Percentiles rank a stretch among this genome's conserved stretches.
Evolutionary conservation across 2,888 invertebrate species (phyloP).

Genomic region (Stenolophus ochropezus): DNA sequence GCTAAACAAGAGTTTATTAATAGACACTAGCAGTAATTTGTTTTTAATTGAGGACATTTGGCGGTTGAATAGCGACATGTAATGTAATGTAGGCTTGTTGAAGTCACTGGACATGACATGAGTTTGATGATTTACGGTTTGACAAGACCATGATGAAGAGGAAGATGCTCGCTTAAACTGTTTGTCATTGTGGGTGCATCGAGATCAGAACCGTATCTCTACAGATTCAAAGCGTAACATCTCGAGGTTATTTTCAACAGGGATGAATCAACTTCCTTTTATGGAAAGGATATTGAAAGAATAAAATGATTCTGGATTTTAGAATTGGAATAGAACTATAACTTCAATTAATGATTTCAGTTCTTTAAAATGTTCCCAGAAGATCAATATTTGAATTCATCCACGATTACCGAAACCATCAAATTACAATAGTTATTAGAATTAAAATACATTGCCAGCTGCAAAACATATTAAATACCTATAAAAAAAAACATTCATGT

Average conservation of each 20-base stretch:
- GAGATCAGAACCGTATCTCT: neutral
- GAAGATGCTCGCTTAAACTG: neutral
- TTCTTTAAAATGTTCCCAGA: too few species aligned
- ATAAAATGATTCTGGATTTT: neutral
- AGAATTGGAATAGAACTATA: too few species aligned
- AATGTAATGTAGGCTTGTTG: constrained; percentile 27
- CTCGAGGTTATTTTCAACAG: neutral
- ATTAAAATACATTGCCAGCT: too few species aligned
- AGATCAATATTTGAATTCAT: too few species aligned
- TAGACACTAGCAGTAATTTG: constrained; percentile 36
- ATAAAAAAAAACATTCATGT: too few species aligned
- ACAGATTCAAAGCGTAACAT: neutral
- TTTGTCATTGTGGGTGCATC: constrained; percentile 27
- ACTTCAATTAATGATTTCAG: too few species aligned
- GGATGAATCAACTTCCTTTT: too few species aligned
- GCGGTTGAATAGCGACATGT: neutral
- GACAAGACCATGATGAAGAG: constrained; percentile 3
- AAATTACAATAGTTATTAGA: too few species aligned
- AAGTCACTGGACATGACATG: neutral
- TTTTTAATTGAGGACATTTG: constrained; percentile 42
- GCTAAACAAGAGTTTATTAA: neutral
- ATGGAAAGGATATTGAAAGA: neutral
- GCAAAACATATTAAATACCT: too few species aligned
- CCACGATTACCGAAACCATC: too few species aligned
- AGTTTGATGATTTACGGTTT: constrained; percentile 26